phyloP scores from a whole-genome alignment of 23 tunicate species.

The Styela clava region DNA sequence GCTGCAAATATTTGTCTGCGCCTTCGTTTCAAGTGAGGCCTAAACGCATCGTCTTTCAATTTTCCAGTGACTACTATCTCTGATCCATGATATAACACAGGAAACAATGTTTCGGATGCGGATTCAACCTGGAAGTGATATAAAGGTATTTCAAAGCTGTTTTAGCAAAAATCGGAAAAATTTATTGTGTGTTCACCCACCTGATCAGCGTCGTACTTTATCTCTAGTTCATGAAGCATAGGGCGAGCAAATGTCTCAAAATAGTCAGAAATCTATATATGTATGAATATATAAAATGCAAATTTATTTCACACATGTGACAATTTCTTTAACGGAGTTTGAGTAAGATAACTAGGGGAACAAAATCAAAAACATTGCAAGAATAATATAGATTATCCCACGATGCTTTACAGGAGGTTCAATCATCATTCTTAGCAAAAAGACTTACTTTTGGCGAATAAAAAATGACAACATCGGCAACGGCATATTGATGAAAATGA shows the following conservation, averaged over 20 bases:
- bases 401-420: too few relatives aligned
- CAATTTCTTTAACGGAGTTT: too few relatives aligned
- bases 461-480: too few relatives aligned
- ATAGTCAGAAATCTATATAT: not conserved
- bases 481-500: too few relatives aligned
- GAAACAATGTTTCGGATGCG: not conserved
- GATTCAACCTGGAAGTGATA: not conserved
- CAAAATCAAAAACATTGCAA: too few relatives aligned
- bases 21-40: not conserved
- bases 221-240: not conserved
- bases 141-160: not conserved
- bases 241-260: slow-evolving; percentile 13
- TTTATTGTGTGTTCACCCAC: not conserved
- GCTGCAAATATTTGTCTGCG: not conserved
- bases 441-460: too few relatives aligned
- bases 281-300: too few relatives aligned
- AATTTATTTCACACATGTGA: too few relatives aligned
- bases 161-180: too few relatives aligned
- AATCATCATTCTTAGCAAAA: too few relatives aligned
- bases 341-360: too few relatives aligned
- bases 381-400: too few relatives aligned
- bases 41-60: not conserved
- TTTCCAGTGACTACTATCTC: not conserved
- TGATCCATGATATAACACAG: not conserved
- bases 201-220: not conserved